Conservation (phyloP, 2,113 vertebrate genomes). For the Phyllopteryx taeniolatus region DNA sequence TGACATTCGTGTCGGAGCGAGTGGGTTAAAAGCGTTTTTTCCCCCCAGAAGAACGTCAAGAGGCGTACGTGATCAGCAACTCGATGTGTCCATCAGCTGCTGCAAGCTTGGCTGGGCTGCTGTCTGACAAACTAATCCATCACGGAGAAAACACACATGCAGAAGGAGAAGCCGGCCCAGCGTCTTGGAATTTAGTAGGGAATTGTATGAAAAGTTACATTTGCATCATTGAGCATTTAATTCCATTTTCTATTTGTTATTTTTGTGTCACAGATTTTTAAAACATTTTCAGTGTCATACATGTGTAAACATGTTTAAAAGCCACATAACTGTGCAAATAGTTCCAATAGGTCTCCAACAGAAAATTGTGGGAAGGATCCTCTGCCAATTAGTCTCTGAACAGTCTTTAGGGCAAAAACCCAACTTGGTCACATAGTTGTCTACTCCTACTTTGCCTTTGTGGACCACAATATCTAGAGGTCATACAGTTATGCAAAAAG, state of each 20-base stretch:
- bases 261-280: background rate
- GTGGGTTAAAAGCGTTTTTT: slow-evolving; percentile 66
- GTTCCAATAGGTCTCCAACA: too few species aligned
- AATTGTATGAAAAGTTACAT: background rate
- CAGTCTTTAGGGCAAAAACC: too few species aligned
- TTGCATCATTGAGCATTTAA: background rate
- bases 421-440: too few species aligned
- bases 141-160: slow-evolving; percentile 63
- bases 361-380: too few species aligned
- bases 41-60: slow-evolving; percentile 55
- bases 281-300: too few species aligned
- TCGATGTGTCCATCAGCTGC: slow-evolving; percentile 68
- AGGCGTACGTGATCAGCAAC: slow-evolving; percentile 70
- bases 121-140: slow-evolving; percentile 74
- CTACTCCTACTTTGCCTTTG: too few species aligned
- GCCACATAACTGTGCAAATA: too few species aligned
- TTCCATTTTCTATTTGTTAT: background rate
- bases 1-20: slow-evolving; percentile 45
- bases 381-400: too few species aligned
- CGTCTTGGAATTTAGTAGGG: background rate
- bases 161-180: background rate
- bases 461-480: too few species aligned
- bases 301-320: too few species aligned
- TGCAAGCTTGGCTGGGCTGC: slow-evolving; percentile 52
- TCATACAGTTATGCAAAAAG: too few species aligned